Percentiles rank a stretch among this genome's conserved stretches.
phyloP scores from a whole-genome alignment of 2,888 invertebrate genomes.

The Eupeodes latifasciatus region DNA sequence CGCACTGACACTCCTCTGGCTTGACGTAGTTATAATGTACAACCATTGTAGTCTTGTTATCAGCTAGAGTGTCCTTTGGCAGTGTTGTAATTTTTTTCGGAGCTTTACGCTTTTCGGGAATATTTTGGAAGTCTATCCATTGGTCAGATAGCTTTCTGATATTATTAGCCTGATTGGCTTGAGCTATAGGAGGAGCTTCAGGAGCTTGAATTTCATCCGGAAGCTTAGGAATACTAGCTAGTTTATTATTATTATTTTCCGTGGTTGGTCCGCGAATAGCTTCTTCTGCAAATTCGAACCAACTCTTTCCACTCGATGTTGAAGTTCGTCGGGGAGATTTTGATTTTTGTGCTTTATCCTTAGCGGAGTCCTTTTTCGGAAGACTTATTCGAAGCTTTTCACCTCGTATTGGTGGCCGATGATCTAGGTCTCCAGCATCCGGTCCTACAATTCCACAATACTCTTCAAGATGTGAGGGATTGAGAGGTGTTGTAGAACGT shows the following conservation, averaged over 20 bases:
- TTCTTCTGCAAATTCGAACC: conserved; percentile 88
- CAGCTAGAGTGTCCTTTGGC: conserved; percentile 85
- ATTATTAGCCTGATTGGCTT: conserved; percentile 72
- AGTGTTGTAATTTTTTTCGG: conserved; percentile 93
- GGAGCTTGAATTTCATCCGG: conserved; percentile 84
- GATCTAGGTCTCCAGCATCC: conserved; percentile 79
- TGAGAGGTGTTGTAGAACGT: conserved; percentile 89
- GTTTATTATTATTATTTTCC: conserved; percentile 37
- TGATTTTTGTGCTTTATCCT: conserved; percentile 82
- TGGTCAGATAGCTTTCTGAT: conserved; percentile 84
- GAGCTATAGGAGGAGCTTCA: conserved; percentile 82
- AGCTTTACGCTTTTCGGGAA: conserved; percentile 92
- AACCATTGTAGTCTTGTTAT: conserved; percentile 80
- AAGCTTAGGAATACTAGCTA: conserved; percentile 48
- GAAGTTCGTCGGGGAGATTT: conserved; percentile 86
- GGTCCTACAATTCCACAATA: conserved; percentile 85
- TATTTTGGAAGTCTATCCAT: conserved; percentile 95
- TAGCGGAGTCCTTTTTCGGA: conserved; percentile 86
- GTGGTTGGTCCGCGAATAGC: conserved; percentile 83
- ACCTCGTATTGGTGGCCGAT: conserved; percentile 80
- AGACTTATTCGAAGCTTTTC: conserved; percentile 90
- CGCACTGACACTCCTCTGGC: conserved; percentile 94
- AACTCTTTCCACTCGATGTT: conserved; percentile 85
- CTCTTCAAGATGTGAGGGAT: conserved; percentile 89
- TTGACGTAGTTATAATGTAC: conserved; percentile 92